A percentile compares a stretch with the other conserved stretches of the same genome.
Evolutionary conservation across 1,140 invertebrate species (phyloP).

Genomic region (Yoshiicerus persimilis): DNA sequence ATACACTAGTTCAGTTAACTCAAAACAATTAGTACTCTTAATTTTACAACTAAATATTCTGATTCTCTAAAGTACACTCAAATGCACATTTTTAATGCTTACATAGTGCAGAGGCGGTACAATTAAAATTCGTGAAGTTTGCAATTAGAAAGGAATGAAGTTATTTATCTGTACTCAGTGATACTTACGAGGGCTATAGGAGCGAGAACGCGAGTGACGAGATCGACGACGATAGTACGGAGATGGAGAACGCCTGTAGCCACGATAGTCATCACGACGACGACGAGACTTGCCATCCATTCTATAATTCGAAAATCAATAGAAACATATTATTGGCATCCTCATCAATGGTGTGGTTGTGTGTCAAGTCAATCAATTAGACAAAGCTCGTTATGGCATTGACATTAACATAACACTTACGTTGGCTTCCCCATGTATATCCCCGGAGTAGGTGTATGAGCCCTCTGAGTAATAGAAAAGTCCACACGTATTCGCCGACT

Average conservation of each 20-base stretch:
- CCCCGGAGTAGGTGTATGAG: constrained; percentile 96
- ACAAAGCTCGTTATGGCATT: neutral
- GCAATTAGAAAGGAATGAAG: constrained; percentile 6
- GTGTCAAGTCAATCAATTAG: neutral
- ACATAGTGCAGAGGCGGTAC: neutral
- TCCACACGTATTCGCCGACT: constrained; percentile 87
- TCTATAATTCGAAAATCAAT: neutral
- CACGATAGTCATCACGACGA: constrained; percentile 50
- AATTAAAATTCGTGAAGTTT: neutral
- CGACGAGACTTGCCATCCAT: constrained; percentile 19
- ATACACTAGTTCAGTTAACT: neutral
- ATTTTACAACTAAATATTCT: neutral
- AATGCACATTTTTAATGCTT: neutral
- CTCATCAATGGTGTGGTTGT: no score
- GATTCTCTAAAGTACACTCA: neutral
- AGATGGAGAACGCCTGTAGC: constrained; percentile 64
- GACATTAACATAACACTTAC: constrained; percentile 55
- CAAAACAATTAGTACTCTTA: neutral
- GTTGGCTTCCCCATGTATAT: constrained; percentile 97
- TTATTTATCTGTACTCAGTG: constrained; percentile 24
- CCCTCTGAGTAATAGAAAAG: constrained; percentile 94
- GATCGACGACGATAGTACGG: constrained; percentile 62
- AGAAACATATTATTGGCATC: neutral
- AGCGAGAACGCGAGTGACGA: constrained; percentile 73
- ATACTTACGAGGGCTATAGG: constrained; percentile 75